These are phyloP conservation scores for Colius striatus DNA, from an alignment of 2,113 vertebrate genomes.

Conservation along the genomic window DNA sequence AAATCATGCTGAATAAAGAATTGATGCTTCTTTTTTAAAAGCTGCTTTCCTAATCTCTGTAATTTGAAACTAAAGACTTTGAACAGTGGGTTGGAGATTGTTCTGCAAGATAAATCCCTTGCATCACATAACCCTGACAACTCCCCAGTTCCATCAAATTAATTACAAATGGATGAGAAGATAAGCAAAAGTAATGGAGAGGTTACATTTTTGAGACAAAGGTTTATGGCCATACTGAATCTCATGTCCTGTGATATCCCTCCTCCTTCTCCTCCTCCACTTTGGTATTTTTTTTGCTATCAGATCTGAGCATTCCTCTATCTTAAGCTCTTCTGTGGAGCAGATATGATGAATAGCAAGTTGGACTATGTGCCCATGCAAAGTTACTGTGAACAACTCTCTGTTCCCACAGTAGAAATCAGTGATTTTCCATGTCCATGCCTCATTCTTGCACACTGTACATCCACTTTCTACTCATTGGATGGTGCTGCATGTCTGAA, in stretches of 20 bases:
- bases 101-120: slow-evolving; percentile 81
- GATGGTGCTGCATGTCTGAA: neutral
- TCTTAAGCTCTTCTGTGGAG: slow-evolving; percentile 8
- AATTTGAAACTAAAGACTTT: slow-evolving; percentile 77
- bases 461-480: neutral
- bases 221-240: slow-evolving; percentile 76
- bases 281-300: slow-evolving; percentile 50
- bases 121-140: slow-evolving; percentile 76
- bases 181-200: slow-evolving; percentile 77
- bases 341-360: neutral
- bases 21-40: slow-evolving; percentile 1
- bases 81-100: slow-evolving; percentile 80
- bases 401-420: neutral
- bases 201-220: slow-evolving; percentile 79
- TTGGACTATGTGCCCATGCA: neutral
- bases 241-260: slow-evolving; percentile 67
- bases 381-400: neutral
- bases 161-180: slow-evolving; percentile 83
- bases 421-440: neutral
- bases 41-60: slow-evolving; percentile 46
- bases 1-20: neutral
- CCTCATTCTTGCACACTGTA: neutral
- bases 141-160: slow-evolving; percentile 80
- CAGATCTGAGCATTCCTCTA: slow-evolving; percentile 69
- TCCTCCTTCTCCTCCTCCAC: slow-evolving; percentile 18